Base-by-base conservation (phyloP, 2,888 invertebrate genomes). In the Drosophila ezoana region DNA sequence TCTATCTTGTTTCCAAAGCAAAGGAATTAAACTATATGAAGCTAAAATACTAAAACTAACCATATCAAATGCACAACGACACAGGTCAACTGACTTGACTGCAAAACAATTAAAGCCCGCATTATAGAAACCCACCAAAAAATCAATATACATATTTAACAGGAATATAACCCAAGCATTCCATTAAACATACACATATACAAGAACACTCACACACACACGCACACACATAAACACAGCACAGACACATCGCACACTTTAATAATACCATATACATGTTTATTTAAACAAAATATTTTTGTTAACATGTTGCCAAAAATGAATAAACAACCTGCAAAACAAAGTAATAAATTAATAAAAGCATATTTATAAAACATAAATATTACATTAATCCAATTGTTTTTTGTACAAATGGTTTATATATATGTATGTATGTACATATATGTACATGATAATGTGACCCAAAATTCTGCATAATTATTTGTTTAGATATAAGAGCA, bases 231-330 rank as follows among this genome's bases (percentile, higher is more conserved):
- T 56, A 52, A 13, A 40, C 20, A 48, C 9, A 43, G 49, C 28
- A 41, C 40, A 59, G 16, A 65, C 52, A 60, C 56, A 63, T 38
- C 52, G 41, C 11, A 61, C 61, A 47, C 47, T 47, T 23, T 63
- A 59, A 49, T 60, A 57, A 61, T 51, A 52, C 47, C 58, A 70
- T 75, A 47, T 40, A 72, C 76, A 64, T 70, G 54, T 71, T 79
- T 61, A 71, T 72, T 74, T 57, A 61, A 75, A 74, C 63, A 79
- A 71, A 81, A 69, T 81, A 79, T 81, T 81, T 81, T 79, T 79
- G 82, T 79, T 79, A 79, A 79, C 82, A 81, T 79, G 79, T 79
- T 79, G 79, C 79, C 79, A 79, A 81, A 79, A 76, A 54, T 14
- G 44, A 66, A 49, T 77, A 56, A 75, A 66, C 56, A 66, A 59